Base-by-base conservation (phyloP, 2,888 invertebrate genomes). In the Carterocephalus palaemon region DNA sequence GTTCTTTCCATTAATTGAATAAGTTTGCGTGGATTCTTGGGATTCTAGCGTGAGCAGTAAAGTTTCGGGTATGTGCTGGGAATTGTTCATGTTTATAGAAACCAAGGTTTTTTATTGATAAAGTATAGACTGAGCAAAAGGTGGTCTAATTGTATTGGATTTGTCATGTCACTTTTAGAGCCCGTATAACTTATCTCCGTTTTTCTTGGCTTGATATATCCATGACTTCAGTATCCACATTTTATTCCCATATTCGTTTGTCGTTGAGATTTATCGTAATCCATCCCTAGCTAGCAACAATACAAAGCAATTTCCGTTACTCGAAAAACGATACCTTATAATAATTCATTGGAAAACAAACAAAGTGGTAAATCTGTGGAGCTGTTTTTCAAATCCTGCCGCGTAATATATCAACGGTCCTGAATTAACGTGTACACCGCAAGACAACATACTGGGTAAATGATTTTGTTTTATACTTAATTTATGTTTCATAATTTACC, bases 321-420 rank as follows among this genome's bases (percentile, higher is more conserved):
- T 28, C 28, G 7, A 13, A 28, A 23, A 15, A 7, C 41, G 38
- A 33, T 33, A 43, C 17, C 8, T 15, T 15, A 10, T 24, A 26
- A 37, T 40, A 46, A 47, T 46, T 51, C 26, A 47, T 46, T 15
- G 13, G 37, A 22, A 29, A 39, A 22, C 28, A 48, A 51, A 51
- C 43, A 51, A 46, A 46, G 36, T 39, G 39, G 39, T 29, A 39
- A 29, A 39, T 48, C 38, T 37, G 17, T 24, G 34, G 10, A 33
- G 41, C 38, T 32, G 47, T 51, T 47, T 51, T 48, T 51, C 43
- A 48, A 43, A 41, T 41, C 28, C 20, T 28, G 20, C 16, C 41
- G 33, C 16, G 43, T 38, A 34, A 45, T 51, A 47, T 45, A 51
- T 51, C 47, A 48, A 41, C 36, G 37, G 4, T 17, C 38, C 37